Conservation (phyloP, 2,113 vertebrate species). For the Tetraodon nigroviridis region DNA sequence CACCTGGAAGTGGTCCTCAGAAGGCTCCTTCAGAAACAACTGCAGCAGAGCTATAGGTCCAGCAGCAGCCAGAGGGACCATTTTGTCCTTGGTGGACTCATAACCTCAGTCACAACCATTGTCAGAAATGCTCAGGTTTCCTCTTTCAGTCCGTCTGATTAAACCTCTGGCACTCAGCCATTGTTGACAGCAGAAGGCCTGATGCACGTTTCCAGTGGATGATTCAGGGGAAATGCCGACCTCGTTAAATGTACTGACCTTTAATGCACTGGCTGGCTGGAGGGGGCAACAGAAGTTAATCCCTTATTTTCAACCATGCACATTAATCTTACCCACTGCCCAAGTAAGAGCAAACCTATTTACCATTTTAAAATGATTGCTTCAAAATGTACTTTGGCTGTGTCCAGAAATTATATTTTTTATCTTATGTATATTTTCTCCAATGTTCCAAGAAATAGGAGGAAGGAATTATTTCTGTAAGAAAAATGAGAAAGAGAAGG, state of each 20-base stretch:
- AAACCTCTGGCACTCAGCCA: conserved; percentile 11
- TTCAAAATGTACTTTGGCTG: conserved; percentile 15
- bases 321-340: conserved; percentile 30
- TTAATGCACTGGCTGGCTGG: conserved; percentile 7
- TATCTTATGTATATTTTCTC: conserved; percentile 8
- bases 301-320: conserved; percentile 15
- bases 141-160: conserved; percentile 4
- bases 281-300: conserved; percentile 10
- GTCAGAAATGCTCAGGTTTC: conserved; percentile 17
- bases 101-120: conserved; percentile 27
- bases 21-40: conserved; percentile 21
- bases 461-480: conserved; percentile 20
- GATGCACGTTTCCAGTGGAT: conserved; percentile 8
- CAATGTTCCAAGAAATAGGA: conserved; percentile 24
- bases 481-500: conserved; percentile 33
- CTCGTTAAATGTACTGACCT: conserved; percentile 15
- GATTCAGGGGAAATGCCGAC: not conserved
- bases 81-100: conserved; percentile 24
- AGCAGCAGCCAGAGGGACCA: conserved; percentile 37
- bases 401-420: conserved; percentile 18
- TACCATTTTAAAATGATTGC: conserved; percentile 4
- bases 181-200: conserved; percentile 8
- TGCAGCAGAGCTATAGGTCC: conserved; percentile 31
- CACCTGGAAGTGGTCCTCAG: conserved; percentile 33
- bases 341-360: conserved; percentile 18